Conservation (phyloP, 2,797 vertebrate genomes). For the Alosa sapidissima region DNA sequence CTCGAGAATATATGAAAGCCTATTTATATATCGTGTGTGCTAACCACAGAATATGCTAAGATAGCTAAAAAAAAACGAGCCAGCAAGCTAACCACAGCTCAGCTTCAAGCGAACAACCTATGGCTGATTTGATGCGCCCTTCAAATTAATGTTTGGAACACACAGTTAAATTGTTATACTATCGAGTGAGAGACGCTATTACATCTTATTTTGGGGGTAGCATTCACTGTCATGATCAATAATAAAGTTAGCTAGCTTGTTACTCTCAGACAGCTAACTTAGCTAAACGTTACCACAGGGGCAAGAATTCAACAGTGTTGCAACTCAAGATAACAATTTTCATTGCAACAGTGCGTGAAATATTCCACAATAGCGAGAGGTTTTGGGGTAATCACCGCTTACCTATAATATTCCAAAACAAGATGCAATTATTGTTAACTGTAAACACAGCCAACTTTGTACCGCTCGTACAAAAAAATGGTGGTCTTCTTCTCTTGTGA, state of each 20-base stretch:
- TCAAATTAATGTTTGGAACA: constrained; percentile 5
- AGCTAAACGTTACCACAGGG: neutral
- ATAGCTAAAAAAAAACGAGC: neutral
- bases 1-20: neutral
- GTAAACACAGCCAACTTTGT: neutral
- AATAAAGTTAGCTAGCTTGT: neutral
- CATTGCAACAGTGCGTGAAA: neutral
- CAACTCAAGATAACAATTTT: neutral
- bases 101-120: neutral
- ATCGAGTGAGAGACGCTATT: neutral
- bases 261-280: neutral
- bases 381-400: neutral
- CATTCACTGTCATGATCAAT: neutral
- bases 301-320: neutral
- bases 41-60: neutral
- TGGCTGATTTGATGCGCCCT: neutral
- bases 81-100: neutral
- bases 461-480: neutral
- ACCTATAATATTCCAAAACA: neutral
- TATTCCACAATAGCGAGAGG: neutral
- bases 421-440: neutral
- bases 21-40: neutral
- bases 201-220: neutral
- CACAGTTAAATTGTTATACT: neutral
- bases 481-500: neutral